phyloP scores from a whole-genome alignment of 2,797 vertebrate species.

The Alectoris magna region DNA sequence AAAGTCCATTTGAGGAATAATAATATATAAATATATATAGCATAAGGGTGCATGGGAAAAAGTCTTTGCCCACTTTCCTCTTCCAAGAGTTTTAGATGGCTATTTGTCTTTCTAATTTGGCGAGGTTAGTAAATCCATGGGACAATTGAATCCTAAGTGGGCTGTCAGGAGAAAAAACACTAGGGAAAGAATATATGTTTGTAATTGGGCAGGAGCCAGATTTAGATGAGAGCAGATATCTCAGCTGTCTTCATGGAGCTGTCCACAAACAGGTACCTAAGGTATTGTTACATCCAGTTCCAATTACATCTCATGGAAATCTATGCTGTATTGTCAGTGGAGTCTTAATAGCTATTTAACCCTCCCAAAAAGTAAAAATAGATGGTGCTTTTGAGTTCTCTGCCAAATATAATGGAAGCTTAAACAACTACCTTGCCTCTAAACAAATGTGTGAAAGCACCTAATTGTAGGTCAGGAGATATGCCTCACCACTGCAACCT shows the following conservation, averaged over 20 bases:
- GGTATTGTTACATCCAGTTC: not conserved
- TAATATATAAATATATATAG: not conserved
- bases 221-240: not conserved
- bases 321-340: not conserved
- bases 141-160: not conserved
- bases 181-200: not conserved
- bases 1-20: not conserved
- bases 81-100: not conserved
- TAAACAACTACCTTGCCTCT: not conserved
- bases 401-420: not conserved
- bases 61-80: not conserved
- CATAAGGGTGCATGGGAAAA: not conserved
- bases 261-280: not conserved
- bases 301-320: not conserved
- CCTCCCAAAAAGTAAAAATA: not conserved
- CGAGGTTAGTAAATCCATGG: not conserved
- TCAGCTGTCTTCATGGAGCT: not conserved
- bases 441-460: not conserved
- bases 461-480: not conserved
- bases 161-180: not conserved
- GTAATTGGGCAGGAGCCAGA: not conserved
- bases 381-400: not conserved
- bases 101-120: not conserved
- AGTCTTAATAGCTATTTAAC: not conserved
- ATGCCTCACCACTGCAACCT: not conserved